Evolutionary conservation across 2,888 invertebrate genomes (phyloP).

Genomic region (Coremacera marginata): DNA sequence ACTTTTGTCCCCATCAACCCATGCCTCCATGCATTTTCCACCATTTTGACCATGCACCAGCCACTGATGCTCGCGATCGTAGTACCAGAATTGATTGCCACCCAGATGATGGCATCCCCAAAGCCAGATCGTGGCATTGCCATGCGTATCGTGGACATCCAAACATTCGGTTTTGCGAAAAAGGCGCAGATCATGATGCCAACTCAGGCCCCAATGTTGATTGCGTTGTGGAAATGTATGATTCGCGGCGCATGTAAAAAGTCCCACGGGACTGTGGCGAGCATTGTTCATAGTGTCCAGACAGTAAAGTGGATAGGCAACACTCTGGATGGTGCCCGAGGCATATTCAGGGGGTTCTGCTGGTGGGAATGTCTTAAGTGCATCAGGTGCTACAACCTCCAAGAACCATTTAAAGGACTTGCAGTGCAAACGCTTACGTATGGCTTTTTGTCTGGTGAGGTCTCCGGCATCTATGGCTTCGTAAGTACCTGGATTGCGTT

Average conservation of each 20-base stretch:
- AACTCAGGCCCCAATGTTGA: slow-evolving; percentile 60
- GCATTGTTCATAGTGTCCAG: slow-evolving; percentile 75
- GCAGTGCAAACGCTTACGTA: slow-evolving; percentile 82
- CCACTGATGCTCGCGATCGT: slow-evolving; percentile 73
- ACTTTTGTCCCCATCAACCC: slow-evolving; percentile 73
- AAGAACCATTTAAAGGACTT: slow-evolving; percentile 97
- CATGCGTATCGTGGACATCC: slow-evolving; percentile 81
- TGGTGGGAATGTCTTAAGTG: slow-evolving; percentile 88
- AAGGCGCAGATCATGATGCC: slow-evolving; percentile 58
- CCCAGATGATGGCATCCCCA: slow-evolving; percentile 91
- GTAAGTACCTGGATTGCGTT: slow-evolving; percentile 80
- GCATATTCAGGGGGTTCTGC: slow-evolving; percentile 87
- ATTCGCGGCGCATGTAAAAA: slow-evolving; percentile 60
- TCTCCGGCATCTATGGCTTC: slow-evolving; percentile 84
- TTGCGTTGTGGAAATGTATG: slow-evolving; percentile 57
- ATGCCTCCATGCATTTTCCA: slow-evolving; percentile 75
- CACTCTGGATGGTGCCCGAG: slow-evolving; percentile 79
- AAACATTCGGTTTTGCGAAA: slow-evolving; percentile 82
- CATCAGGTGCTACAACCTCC: slow-evolving; percentile 90
- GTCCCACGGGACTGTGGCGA: slow-evolving; percentile 59
- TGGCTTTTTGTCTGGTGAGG: slow-evolving; percentile 79
- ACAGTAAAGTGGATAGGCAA: slow-evolving; percentile 76
- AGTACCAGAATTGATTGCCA: slow-evolving; percentile 94
- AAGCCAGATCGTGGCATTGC: slow-evolving; percentile 81
- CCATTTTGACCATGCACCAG: slow-evolving; percentile 54